Base-by-base conservation (phyloP, 2,888 invertebrate genomes). In the Cordilura impudica region DNA sequence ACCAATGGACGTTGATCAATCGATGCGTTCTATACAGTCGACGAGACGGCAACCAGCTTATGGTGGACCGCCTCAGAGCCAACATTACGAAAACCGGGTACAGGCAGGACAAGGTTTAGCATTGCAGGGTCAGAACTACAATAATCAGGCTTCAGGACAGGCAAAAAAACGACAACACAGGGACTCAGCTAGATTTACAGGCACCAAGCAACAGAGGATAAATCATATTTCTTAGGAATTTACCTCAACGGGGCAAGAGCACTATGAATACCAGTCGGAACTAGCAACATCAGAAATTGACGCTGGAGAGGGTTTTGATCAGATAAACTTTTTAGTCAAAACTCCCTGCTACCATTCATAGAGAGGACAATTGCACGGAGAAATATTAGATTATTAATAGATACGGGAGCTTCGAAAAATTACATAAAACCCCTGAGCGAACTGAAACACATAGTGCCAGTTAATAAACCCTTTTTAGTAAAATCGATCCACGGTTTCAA, bases 401-500 rank as follows among this genome's bases (percentile, higher is more conserved):
- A 74, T 69, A 81, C 56, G 21, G 81, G 75, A 10, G 75, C 82
- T 12, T 78, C 72, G 21, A 74, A 78, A 78, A 81, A 69, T 66
- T 81, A 80, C 19, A 78, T 80, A 4, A 81, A 66, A 49, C 77
- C 72, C 21, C n/a, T 76, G 19, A 58, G 56, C 16, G 61, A 58
- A 23, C 58, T 80, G 39, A 67, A 51, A 26, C 26, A 29, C 53
- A 35, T 72, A 6, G 12, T 60, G 18, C 47, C 74, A 6, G 72
- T 75, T 39, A 43, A 58, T 23, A 56, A 19, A 5, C 63, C 71
- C 8, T 78, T 78, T 26, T 14, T 60, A 14, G 78, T 72, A 18
- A 76, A 73, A 19, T 81, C 78, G 10, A 77, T 82, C 45, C 67
- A 81, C 63, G 77, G 78, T n/a, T n/a, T n/a, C n/a, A n/a, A n/a